phyloP scores from a whole-genome alignment of 2,113 vertebrate species.

The Takifugu bimaculatus region DNA sequence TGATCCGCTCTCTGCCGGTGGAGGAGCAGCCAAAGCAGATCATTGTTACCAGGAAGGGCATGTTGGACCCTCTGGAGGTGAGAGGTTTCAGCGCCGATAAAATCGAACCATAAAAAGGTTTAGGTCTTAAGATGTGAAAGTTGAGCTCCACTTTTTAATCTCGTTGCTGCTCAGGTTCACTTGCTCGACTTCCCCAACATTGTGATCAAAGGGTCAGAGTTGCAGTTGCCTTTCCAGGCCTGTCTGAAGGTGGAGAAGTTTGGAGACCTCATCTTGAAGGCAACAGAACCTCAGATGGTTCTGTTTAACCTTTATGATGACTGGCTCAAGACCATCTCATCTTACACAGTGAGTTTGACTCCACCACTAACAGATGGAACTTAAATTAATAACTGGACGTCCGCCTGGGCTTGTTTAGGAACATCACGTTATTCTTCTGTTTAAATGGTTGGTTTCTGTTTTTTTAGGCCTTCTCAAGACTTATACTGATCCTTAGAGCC shows the following conservation, averaged over 20 bases:
- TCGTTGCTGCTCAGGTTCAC: conserved; percentile 80
- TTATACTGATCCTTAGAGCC: conserved; percentile 94
- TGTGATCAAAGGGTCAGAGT: conserved; percentile 97
- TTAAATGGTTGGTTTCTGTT: conserved; percentile 23
- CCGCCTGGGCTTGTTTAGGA: background rate
- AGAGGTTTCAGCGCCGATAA: conserved; percentile 5
- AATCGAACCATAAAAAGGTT: no score
- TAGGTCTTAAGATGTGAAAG: background rate
- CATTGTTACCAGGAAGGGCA: conserved; percentile 97
- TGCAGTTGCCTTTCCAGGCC: conserved; percentile 98
- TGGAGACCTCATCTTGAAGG: conserved; percentile 97
- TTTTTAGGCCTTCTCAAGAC: conserved; percentile 93
- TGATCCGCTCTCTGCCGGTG: conserved; percentile 95
- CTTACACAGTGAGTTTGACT: conserved; percentile 85
- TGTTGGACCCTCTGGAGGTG: conserved; percentile 97
- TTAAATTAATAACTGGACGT: background rate
- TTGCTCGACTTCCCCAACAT: conserved; percentile 99
- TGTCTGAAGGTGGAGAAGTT: conserved; percentile 99
- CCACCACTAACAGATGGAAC: background rate
- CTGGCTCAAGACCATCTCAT: conserved; percentile 99
- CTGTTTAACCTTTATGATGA: conserved; percentile 99
- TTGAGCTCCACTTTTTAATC: no score
- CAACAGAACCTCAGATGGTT: conserved; percentile 99
- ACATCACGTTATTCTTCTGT: conserved; percentile 11
- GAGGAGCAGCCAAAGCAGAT: conserved; percentile 99